A percentile compares a stretch with the other conserved stretches of the same genome.
phyloP scores from a whole-genome alignment of 2,888 invertebrate species.

The Nomada hirtipes region DNA sequence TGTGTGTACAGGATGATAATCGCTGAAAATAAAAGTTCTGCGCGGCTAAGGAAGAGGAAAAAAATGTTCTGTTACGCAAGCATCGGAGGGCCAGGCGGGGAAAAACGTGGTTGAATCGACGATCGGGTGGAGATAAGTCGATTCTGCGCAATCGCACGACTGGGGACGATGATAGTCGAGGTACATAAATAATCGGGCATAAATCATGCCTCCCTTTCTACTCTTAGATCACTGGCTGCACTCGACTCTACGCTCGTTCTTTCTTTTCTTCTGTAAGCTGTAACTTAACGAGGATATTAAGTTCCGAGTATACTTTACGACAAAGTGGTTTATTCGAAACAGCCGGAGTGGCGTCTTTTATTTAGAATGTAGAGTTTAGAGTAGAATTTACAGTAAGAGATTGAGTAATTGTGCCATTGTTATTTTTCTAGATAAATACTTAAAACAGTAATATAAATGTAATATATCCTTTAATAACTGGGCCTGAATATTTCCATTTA shows the following conservation, averaged over 20 bases:
- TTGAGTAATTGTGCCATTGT: no score
- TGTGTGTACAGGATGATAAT: neutral
- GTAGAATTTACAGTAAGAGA: no score
- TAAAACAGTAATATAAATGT: no score
- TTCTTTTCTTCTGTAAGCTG: conserved; percentile 4
- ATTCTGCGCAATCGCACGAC: conserved; percentile 52
- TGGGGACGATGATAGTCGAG: conserved; percentile 36
- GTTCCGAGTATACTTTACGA: neutral
- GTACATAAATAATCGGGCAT: conserved; percentile 60
- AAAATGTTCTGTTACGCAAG: conserved; percentile 49
- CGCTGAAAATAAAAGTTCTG: conserved; percentile 29
- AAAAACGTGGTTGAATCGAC: conserved; percentile 50
- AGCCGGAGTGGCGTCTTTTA: neutral
- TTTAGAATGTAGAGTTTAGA: no score
- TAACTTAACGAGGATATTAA: conserved; percentile 11
- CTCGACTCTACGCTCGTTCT: conserved; percentile 1
- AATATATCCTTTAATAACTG: no score
- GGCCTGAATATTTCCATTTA: no score
- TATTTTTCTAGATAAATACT: no score
- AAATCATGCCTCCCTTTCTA: conserved; percentile 60
- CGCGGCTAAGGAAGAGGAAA: neutral
- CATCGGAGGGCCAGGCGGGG: conserved; percentile 7
- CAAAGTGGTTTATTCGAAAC: neutral
- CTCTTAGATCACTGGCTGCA: conserved; percentile 27
- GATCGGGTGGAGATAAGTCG: conserved; percentile 66